phyloP scores from a whole-genome alignment of 2,113 vertebrate genomes.

The Calypte anna region DNA sequence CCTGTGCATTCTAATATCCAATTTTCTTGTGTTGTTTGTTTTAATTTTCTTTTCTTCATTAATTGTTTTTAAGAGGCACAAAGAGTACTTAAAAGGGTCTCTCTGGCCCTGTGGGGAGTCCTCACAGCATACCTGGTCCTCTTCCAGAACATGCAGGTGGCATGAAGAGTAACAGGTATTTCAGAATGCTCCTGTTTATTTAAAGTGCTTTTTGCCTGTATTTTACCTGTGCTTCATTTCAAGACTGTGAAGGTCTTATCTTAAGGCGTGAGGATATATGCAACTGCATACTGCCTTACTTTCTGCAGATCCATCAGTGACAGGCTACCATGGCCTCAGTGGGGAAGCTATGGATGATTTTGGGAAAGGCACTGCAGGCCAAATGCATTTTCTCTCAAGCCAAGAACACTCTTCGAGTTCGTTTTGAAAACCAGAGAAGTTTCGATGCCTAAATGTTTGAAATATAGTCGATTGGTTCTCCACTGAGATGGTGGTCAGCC shows the following conservation, averaged over 20 bases:
- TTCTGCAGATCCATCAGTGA: fast-evolving
- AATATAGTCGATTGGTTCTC: neutral
- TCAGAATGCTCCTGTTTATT: neutral
- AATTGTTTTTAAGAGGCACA: neutral
- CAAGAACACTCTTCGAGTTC: neutral
- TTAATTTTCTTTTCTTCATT: neutral
- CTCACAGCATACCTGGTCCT: neutral
- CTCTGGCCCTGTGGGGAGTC: neutral
- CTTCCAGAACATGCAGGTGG: neutral
- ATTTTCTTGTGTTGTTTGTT: neutral
- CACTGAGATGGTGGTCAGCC: no score
- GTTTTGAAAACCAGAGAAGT: neutral
- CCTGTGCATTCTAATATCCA: neutral
- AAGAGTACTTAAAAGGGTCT: neutral
- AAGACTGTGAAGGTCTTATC: neutral
- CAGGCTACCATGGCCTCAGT: fast-evolving
- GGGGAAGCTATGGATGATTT: neutral
- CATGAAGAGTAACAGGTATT: neutral
- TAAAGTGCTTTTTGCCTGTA: neutral
- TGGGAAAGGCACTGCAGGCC: neutral
- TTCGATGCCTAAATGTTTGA: neutral
- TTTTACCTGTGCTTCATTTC: neutral
- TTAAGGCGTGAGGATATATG: neutral
- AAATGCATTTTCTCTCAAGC: neutral
- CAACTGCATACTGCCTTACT: fast-evolving